Base-by-base conservation (phyloP, 2,113 vertebrate genomes). In the Leptosomus discolor region DNA sequence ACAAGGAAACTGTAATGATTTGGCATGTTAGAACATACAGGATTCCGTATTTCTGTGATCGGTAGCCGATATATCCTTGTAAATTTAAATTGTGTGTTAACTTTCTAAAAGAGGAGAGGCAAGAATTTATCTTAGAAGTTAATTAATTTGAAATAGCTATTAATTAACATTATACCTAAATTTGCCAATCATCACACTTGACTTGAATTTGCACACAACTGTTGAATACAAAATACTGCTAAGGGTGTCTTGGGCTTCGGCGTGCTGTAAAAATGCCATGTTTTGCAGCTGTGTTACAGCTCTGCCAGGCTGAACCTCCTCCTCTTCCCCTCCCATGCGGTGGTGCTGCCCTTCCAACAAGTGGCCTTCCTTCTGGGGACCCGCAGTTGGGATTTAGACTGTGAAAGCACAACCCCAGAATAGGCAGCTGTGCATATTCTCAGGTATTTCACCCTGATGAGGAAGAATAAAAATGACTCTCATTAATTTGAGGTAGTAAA, bases 141-240 rank as follows among this genome's bases (percentile, higher is more conserved):
- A 96, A 92, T 95, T 87, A 94, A 90, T 95, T 92, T 91, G 87
- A 68, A 88, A 96, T 85, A 90, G 91, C 79, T 88, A 26, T 94
- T 94, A 93, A 97, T 95, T 94, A 92, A 77, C 85, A 63, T 82
- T 85, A 83, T 88, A 95, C 91, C 91, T 97, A 73, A 73, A 95
- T 85, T 95, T 88, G 89, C 75, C 82, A 89, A 18, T 95, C 87
- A 82, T 86, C 85, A 65, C 94, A 94, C 50, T 88, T 61, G 94
- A 86, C 80, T 92, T 90, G 80, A 81, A 90, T 96, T 91, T 84
- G 73, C 86, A 86, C 81, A 75, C 87, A 96, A 83, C 85, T 92
- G 85, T 80, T 95, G 89, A 90, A 69, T 85, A 5, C 76, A 23
- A 92, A 94, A 77, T 37, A 39, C 29, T 34, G 21, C n/a, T 12